Evolutionary conservation across 2,888 invertebrate species (phyloP).

Genomic region (Frankliniella fusca): DNA sequence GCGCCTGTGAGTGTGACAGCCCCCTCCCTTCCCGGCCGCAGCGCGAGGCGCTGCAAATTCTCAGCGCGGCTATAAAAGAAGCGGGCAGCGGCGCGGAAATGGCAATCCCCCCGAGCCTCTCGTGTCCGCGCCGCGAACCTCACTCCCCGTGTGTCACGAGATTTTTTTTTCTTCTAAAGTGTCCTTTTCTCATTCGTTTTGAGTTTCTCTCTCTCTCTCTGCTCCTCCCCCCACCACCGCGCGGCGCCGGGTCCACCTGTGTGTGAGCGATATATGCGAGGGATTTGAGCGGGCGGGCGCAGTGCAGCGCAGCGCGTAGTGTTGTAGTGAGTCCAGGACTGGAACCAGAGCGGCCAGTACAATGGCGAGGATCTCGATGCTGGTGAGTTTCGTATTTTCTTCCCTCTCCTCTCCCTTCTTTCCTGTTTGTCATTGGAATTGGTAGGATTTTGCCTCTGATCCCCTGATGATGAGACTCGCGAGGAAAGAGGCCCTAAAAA

Average conservation of each 20-base stretch:
- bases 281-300: too few species aligned
- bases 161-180: too few species aligned
- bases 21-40: background rate
- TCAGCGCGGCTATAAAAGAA: constrained; percentile 20
- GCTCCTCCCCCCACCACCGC: too few species aligned
- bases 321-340: too few species aligned
- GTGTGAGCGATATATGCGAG: too few species aligned
- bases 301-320: too few species aligned
- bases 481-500: background rate
- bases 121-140: background rate
- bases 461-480: background rate
- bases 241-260: too few species aligned
- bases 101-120: background rate
- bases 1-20: background rate
- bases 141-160: too few species aligned
- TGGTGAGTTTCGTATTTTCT: background rate
- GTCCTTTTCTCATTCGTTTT: too few species aligned
- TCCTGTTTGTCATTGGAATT: background rate
- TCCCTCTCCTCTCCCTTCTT: background rate
- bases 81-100: background rate
- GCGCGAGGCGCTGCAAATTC: constrained; percentile 1
- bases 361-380: background rate
- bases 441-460: background rate
- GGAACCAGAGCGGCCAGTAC: too few species aligned
- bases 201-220: too few species aligned